Evolutionary conservation across 2,888 invertebrate genomes (phyloP).

Genomic region (Drosophila mercatorum): DNA sequence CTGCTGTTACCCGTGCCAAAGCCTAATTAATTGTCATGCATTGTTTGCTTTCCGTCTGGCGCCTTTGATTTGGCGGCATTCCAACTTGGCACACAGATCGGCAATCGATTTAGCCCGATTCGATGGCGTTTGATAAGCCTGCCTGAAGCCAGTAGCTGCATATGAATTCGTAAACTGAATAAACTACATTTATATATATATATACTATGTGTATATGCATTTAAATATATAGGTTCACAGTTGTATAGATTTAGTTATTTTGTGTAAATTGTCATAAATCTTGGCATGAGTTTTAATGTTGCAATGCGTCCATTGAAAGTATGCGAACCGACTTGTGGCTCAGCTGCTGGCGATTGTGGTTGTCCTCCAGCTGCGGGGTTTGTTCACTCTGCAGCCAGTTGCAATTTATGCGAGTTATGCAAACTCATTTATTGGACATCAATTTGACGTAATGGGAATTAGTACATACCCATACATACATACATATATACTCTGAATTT

Average conservation of each 20-base stretch:
- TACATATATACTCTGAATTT: slow-evolving; percentile 15
- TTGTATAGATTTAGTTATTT: slow-evolving; percentile 34
- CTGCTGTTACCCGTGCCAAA: slow-evolving; percentile 53
- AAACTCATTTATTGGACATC: slow-evolving; percentile 70
- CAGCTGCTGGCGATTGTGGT: slow-evolving; percentile 70
- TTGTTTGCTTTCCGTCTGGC: slow-evolving; percentile 58
- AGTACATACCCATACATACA: slow-evolving; percentile 20
- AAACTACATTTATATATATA: not conserved
- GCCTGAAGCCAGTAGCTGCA: slow-evolving; percentile 31
- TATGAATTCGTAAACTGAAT: not conserved
- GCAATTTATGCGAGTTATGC: slow-evolving; percentile 73
- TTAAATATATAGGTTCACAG: not conserved
- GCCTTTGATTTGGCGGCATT: slow-evolving; percentile 66
- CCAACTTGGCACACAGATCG: slow-evolving; percentile 68
- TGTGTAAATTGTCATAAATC: slow-evolving; percentile 70
- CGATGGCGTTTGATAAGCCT: slow-evolving; percentile 43
- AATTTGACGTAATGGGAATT: slow-evolving; percentile 74
- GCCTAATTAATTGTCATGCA: slow-evolving; percentile 76
- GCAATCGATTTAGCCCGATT: slow-evolving; percentile 45
- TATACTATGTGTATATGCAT: not conserved
- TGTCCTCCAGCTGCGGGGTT: slow-evolving; percentile 66
- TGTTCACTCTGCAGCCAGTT: slow-evolving; percentile 29
- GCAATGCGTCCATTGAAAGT: slow-evolving; percentile 29
- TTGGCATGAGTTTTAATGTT: slow-evolving; percentile 54
- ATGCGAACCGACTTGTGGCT: slow-evolving; percentile 32